A percentile compares a stretch with the other conserved stretches of the same genome.
Conservation (phyloP, 2,797 vertebrate genomes). For the Discoglossus pictus region DNA sequence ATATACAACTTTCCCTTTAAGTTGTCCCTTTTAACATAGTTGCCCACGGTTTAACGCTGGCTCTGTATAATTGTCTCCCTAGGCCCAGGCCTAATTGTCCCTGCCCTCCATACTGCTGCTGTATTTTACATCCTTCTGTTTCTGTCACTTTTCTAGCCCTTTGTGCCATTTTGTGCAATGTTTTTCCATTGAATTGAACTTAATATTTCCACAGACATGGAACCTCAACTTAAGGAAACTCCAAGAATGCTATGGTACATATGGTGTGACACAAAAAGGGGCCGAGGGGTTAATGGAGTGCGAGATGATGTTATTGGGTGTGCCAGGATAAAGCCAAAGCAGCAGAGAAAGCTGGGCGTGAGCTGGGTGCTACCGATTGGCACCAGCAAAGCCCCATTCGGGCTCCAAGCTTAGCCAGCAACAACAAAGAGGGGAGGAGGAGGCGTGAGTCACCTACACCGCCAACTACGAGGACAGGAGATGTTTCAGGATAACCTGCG, state of each 20-base stretch:
- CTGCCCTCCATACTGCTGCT: no score
- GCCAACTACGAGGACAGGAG: constrained; percentile 5
- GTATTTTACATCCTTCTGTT: constrained; percentile 34
- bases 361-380: constrained; percentile 47
- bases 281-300: constrained; percentile 13
- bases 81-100: no score
- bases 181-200: neutral
- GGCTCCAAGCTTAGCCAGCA: constrained; percentile 9
- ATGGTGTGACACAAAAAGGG: neutral
- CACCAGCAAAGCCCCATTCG: constrained; percentile 11
- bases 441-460: neutral
- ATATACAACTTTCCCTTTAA: no score
- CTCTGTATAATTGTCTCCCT: no score
- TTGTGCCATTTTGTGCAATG: neutral
- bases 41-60: no score
- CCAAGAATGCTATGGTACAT: no score
- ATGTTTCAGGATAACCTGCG: constrained; percentile 19
- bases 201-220: neutral
- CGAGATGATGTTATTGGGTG: constrained; percentile 21
- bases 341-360: constrained; percentile 36
- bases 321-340: constrained; percentile 27
- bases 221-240: neutral
- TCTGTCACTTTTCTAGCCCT: neutral
- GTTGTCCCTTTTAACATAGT: no score
- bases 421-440: constrained; percentile 23